These are phyloP conservation scores for Heliconius nattereri DNA, from an alignment of 1,140 invertebrate genomes.

Conservation along the genomic window DNA sequence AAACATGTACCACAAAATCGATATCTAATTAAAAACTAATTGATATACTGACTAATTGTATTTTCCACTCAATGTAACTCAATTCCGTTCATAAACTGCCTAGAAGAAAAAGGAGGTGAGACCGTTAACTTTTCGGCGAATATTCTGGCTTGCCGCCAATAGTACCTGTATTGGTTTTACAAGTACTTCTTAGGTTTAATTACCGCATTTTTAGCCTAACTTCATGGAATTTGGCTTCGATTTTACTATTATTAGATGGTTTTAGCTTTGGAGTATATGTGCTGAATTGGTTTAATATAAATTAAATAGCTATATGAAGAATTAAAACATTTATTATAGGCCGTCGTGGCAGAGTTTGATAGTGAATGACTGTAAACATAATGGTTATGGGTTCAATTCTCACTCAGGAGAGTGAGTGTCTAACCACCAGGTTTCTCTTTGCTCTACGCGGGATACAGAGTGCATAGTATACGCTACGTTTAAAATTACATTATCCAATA, in stretches of 20 bases:
- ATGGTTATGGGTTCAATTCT: neutral
- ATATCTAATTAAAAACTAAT: neutral
- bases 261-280: neutral
- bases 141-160: conserved; percentile 24
- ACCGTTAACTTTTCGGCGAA: conserved; percentile 30
- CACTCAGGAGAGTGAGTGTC: neutral
- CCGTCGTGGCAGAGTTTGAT: neutral
- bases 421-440: neutral
- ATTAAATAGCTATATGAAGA: neutral
- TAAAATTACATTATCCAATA: neutral
- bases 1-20: no score
- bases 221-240: neutral
- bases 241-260: neutral
- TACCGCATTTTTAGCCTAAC: conserved; percentile 21
- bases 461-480: neutral
- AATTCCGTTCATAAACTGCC: neutral
- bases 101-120: conserved; percentile 30
- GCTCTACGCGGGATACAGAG: no score
- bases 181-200: conserved; percentile 26
- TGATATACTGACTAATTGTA: neutral
- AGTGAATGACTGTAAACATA: neutral
- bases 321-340: no score
- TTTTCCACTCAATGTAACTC: neutral
- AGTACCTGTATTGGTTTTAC: conserved; percentile 35
- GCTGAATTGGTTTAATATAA: neutral